phyloP scores from a whole-genome alignment of 1,140 invertebrate species.

The Choristoneura fumiferana region DNA sequence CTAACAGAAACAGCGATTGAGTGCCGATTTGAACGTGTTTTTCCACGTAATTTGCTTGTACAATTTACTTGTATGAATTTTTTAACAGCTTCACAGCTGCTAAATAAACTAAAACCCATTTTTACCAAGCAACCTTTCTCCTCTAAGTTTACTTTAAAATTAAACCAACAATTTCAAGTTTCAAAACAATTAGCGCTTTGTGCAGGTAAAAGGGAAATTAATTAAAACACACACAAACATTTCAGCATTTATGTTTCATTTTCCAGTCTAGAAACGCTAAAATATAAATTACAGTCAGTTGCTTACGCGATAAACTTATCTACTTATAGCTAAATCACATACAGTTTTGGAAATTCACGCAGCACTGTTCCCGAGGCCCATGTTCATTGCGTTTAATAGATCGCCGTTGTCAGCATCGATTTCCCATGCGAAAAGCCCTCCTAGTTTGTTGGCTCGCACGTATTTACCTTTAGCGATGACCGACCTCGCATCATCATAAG shows the following conservation, averaged over 20 bases:
- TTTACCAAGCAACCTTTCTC: too few species aligned
- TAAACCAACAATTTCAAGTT: neutral
- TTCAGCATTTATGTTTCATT: slow-evolving; percentile 19
- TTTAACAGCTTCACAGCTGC: too few species aligned
- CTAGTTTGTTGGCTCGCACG: slow-evolving; percentile 66
- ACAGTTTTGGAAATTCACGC: neutral
- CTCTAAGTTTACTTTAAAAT: too few species aligned
- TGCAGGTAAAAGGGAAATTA: slow-evolving; percentile 12
- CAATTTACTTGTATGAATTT: too few species aligned
- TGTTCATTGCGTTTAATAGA: slow-evolving; percentile 69
- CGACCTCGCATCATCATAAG: slow-evolving; percentile 66
- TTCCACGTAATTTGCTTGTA: too few species aligned
- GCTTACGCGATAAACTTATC: neutral
- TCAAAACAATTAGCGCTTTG: slow-evolving; percentile 14
- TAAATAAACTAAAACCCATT: too few species aligned
- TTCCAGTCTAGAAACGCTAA: slow-evolving; percentile 5
- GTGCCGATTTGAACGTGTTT: too few species aligned
- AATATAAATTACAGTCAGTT: slow-evolving; percentile 17
- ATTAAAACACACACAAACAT: slow-evolving; percentile 15
- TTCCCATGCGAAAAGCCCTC: slow-evolving; percentile 70
- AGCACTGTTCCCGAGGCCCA: slow-evolving; percentile 61
- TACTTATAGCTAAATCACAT: slow-evolving; percentile 11
- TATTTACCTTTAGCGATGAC: slow-evolving; percentile 69
- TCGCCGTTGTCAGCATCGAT: slow-evolving; percentile 70
- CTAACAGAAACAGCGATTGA: too few species aligned